phyloP scores from a whole-genome alignment of 1,140 invertebrate genomes.

The Anthonomus grandis region DNA sequence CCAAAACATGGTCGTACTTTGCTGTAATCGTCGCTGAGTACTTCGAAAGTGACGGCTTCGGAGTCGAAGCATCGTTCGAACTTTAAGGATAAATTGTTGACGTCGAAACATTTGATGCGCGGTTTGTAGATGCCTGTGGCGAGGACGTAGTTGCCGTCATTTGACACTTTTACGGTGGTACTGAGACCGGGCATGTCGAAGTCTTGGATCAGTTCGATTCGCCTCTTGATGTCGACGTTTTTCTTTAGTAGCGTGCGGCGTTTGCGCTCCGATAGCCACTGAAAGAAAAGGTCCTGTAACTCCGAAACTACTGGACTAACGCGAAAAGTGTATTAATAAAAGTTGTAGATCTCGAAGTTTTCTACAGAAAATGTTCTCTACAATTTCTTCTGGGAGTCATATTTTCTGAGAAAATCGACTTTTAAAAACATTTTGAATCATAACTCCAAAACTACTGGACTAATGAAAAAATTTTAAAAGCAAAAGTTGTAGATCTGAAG shows the following conservation, averaged over 20 bases:
- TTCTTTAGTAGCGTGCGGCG: slow-evolving; percentile 82
- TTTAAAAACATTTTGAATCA: too few species aligned
- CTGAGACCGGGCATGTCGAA: slow-evolving; percentile 98
- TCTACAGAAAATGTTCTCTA: not conserved
- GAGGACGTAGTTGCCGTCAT: slow-evolving; percentile 90
- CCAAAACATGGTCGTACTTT: slow-evolving; percentile 63
- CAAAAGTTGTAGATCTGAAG: too few species aligned
- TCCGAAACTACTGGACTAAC: too few species aligned
- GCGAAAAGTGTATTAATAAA: not conserved
- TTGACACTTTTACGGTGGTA: slow-evolving; percentile 78
- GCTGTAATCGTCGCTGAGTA: slow-evolving; percentile 85
- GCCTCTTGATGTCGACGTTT: slow-evolving; percentile 82
- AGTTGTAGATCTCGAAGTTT: not conserved
- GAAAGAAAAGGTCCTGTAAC: slow-evolving; percentile 42
- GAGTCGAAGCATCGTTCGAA: slow-evolving; percentile 98
- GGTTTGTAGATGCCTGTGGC: slow-evolving; percentile 97
- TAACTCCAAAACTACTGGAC: too few species aligned
- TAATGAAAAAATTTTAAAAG: too few species aligned
- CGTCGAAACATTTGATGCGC: slow-evolving; percentile 92
- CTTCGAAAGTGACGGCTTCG: slow-evolving; percentile 85
- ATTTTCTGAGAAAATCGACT: too few species aligned
- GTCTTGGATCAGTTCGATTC: slow-evolving; percentile 97
- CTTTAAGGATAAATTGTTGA: slow-evolving; percentile 93
- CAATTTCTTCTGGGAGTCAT: too few species aligned
- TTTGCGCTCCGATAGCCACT: slow-evolving; percentile 94